These are phyloP conservation scores for Asteroscopus sphinx DNA, from an alignment of 2,888 invertebrate genomes.

Conservation along the genomic window DNA sequence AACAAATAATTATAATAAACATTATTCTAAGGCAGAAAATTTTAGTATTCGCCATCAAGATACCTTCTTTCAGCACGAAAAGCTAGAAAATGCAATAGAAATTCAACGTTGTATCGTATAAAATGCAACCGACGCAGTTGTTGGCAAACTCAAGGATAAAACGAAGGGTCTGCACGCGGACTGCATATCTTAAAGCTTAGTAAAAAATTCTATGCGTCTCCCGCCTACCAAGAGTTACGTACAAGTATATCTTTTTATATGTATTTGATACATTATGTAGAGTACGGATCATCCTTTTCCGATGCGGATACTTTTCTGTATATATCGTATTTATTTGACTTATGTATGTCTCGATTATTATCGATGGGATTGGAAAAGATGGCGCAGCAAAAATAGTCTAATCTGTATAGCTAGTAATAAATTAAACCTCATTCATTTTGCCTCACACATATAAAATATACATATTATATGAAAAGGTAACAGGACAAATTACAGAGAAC, in stretches of 20 bases:
- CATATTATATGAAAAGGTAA: no score
- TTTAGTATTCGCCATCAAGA: not conserved
- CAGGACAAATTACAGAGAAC: no score
- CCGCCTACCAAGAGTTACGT: slow-evolving; percentile 57
- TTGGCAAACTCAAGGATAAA: slow-evolving; percentile 71
- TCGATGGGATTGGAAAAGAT: no score
- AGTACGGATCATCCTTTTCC: slow-evolving; percentile 11
- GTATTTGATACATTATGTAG: slow-evolving; percentile 32
- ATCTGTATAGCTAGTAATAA: no score
- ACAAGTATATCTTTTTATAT: slow-evolving; percentile 29
- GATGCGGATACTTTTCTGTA: slow-evolving; percentile 1
- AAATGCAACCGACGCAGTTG: slow-evolving; percentile 79
- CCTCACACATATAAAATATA: no score
- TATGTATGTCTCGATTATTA: no score
- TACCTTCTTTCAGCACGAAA: slow-evolving; percentile 23
- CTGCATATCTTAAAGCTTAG: slow-evolving; percentile 76
- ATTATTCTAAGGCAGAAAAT: not conserved
- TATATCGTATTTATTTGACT: slow-evolving; percentile 14
- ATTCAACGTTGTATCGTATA: slow-evolving; percentile 61
- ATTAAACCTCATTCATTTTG: no score
- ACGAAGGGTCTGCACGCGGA: slow-evolving; percentile 72
- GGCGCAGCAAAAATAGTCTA: no score
- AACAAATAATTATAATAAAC: no score
- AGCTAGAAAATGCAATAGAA: slow-evolving; percentile 36
- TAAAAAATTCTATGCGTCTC: slow-evolving; percentile 76